phyloP scores from a whole-genome alignment of 2,113 vertebrate species.

The Lethenteron camtschaticum region DNA sequence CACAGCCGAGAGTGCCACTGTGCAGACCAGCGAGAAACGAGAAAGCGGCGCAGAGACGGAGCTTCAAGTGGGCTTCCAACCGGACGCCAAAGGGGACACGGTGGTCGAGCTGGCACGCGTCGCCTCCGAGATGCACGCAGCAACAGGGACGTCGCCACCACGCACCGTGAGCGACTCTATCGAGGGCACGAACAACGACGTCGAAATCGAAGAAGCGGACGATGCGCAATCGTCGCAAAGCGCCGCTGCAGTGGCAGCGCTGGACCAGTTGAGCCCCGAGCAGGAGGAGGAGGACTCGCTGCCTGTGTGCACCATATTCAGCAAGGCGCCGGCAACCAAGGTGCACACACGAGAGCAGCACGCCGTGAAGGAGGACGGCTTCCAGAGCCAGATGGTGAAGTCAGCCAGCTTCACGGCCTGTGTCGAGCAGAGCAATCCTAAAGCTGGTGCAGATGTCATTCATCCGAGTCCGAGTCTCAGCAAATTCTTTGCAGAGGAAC shows the following conservation, averaged over 20 bases:
- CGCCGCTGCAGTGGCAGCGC: constrained; percentile 10
- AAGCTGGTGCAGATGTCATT: constrained; percentile 36
- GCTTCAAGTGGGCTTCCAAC: constrained; percentile 8
- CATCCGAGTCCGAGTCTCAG: constrained; percentile 93
- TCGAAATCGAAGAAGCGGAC: constrained; percentile 8
- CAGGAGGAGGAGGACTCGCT: constrained; percentile 22
- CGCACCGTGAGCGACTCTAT: constrained; percentile 5
- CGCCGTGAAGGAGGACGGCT: constrained; percentile 45
- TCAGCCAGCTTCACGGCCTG: constrained; percentile 62
- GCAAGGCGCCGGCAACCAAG: constrained; percentile 23
- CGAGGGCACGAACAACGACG: too few relatives aligned
- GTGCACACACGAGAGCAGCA: constrained; percentile 10
- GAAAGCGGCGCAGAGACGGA: constrained; percentile 16
- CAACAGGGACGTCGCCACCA: constrained; percentile 17
- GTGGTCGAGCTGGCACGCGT: constrained; percentile 11
- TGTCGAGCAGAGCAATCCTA: constrained; percentile 25
- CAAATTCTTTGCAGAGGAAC: constrained; percentile 63
- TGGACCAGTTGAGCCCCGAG: constrained; percentile 9
- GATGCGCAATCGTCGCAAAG: neutral
- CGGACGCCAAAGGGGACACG: constrained; percentile 5
- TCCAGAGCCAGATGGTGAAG: constrained; percentile 77
- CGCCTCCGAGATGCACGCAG: constrained; percentile 20
- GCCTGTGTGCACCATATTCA: constrained; percentile 85
- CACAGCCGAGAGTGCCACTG: constrained; percentile 41
- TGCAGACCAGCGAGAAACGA: constrained; percentile 30